These are phyloP conservation scores for Eupithecia subfuscata DNA, from an alignment of 2,888 invertebrate species.

Conservation along the genomic window DNA sequence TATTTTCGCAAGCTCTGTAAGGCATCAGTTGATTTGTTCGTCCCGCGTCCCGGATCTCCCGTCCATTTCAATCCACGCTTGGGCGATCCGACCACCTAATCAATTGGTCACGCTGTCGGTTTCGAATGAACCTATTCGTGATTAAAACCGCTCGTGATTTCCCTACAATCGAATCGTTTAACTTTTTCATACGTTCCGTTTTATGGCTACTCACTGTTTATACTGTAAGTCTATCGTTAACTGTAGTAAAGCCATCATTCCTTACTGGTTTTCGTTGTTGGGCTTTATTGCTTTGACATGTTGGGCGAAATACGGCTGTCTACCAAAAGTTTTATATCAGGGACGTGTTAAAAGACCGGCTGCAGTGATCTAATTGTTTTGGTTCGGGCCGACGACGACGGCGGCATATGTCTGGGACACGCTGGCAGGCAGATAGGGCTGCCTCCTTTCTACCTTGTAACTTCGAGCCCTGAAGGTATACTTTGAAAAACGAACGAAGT, in stretches of 20 bases:
- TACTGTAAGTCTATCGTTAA: conserved; percentile 43
- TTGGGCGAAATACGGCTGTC: conserved; percentile 38
- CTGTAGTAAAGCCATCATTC: conserved; percentile 30
- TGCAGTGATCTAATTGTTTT: conserved; percentile 74
- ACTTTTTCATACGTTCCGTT: conserved; percentile 33
- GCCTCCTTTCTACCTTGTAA: conserved; percentile 46
- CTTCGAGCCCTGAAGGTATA: not conserved
- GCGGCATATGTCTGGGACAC: conserved; percentile 48
- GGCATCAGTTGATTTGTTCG: conserved; percentile 56
- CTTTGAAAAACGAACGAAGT: no score
- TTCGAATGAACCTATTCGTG: conserved; percentile 56
- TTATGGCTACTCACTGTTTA: conserved; percentile 45
- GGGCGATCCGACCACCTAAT: conserved; percentile 60
- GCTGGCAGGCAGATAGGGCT: conserved; percentile 64
- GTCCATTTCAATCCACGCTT: conserved; percentile 62
- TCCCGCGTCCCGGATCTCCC: conserved; percentile 49
- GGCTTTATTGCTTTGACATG: conserved; percentile 44
- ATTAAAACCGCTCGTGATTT: conserved; percentile 55
- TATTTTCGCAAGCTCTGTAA: conserved; percentile 35
- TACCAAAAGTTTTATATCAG: conserved; percentile 58
- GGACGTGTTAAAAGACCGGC: conserved; percentile 58
- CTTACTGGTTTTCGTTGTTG: conserved; percentile 39
- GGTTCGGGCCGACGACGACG: conserved; percentile 61
- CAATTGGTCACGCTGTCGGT: conserved; percentile 65
- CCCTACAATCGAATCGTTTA: conserved; percentile 55